phyloP scores from a whole-genome alignment of 2,113 vertebrate species.

The Cyanoderma ruficeps region DNA sequence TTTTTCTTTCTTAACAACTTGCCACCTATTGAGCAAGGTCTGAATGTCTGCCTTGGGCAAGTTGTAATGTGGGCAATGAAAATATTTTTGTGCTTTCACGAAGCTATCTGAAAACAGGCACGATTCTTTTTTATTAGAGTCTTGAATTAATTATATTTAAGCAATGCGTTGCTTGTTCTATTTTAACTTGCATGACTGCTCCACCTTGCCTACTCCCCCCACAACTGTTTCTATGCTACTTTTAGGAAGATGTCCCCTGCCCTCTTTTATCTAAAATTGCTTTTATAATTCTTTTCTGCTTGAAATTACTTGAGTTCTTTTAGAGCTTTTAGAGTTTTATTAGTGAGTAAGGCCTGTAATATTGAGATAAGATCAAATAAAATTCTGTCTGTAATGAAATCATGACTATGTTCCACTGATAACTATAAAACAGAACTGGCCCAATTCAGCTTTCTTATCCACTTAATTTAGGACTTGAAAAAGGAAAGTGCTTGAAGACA shows the following conservation, averaged over 20 bases:
- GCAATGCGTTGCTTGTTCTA: neutral
- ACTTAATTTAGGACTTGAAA: slow-evolving; percentile 11
- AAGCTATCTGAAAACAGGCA: neutral
- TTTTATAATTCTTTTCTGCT: slow-evolving; percentile 25
- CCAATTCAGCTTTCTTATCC: slow-evolving; percentile 20
- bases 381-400: slow-evolving; percentile 38
- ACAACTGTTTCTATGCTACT: neutral
- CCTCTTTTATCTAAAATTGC: neutral
- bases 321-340: slow-evolving; percentile 5
- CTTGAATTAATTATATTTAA: neutral
- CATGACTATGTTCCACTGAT: neutral
- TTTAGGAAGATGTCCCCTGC: neutral
- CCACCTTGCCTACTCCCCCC: neutral
- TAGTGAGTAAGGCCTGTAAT: neutral
- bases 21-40: neutral
- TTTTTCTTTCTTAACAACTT: neutral
- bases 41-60: neutral
- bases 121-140: neutral
- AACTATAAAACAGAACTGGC: slow-evolving; percentile 9
- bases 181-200: neutral
- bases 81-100: neutral
- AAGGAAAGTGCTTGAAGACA: neutral
- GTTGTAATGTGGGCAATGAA: neutral
- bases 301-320: neutral
- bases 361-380: slow-evolving; percentile 29